These are phyloP conservation scores for Oasisia sp. DNA, from an alignment of 2,888 invertebrate genomes.

Conservation along the genomic window DNA sequence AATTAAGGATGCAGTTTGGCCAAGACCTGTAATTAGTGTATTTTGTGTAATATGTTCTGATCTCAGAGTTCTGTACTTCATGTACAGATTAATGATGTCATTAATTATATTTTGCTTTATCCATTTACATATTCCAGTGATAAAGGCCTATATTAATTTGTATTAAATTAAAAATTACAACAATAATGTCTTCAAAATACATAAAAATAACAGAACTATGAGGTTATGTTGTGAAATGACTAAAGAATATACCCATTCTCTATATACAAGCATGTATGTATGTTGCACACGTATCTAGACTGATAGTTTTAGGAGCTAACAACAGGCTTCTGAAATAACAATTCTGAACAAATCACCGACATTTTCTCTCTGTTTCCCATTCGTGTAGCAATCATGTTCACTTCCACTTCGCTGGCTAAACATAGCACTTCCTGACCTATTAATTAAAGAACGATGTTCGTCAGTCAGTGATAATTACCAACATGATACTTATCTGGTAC, in stretches of 20 bases:
- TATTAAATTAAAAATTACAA: too few relatives aligned
- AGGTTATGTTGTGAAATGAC: too few relatives aligned
- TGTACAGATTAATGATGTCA: neutral
- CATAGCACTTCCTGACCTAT: neutral
- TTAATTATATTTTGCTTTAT: neutral
- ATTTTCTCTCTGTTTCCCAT: neutral
- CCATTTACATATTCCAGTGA: neutral
- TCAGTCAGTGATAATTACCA: neutral
- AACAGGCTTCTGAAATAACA: neutral
- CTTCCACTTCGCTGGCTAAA: neutral
- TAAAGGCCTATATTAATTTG: too few relatives aligned
- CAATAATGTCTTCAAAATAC: too few relatives aligned
- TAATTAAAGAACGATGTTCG: neutral
- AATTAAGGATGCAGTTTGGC: neutral
- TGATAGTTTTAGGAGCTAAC: neutral
- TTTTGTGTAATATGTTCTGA: neutral
- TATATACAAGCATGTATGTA: too few relatives aligned
- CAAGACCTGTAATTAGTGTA: neutral
- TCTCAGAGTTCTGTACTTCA: neutral
- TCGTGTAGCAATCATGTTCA: neutral
- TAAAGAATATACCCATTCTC: too few relatives aligned
- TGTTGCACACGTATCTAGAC: too few relatives aligned
- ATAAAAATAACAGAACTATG: too few relatives aligned
- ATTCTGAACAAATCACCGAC: neutral
- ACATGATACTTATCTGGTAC: neutral